phyloP scores from a whole-genome alignment of 2,113 vertebrate genomes.

The Diglossa brunneiventris region DNA sequence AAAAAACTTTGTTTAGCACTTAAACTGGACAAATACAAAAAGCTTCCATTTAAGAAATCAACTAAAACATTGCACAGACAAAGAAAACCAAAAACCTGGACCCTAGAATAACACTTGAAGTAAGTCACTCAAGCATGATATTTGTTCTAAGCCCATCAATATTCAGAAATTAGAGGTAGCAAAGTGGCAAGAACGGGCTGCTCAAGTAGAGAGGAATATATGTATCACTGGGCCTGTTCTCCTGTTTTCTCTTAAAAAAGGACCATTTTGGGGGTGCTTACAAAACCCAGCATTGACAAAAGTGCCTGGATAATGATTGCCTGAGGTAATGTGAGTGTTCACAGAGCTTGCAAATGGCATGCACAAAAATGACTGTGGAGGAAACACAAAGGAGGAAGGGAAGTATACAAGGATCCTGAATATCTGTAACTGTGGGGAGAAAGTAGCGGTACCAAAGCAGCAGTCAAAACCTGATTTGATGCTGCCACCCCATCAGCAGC shows the following conservation, averaged over 20 bases:
- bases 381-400: neutral
- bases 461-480: neutral
- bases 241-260: neutral
- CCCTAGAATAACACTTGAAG: neutral
- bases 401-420: neutral
- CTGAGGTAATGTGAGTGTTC: fast-evolving
- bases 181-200: neutral
- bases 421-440: neutral
- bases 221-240: neutral
- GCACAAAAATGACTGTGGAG: neutral
- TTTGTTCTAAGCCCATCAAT: neutral
- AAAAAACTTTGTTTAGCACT: neutral
- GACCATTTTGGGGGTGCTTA: neutral
- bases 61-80: neutral
- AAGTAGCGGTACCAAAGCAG: neutral
- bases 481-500: too few species aligned
- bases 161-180: neutral
- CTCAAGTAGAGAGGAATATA: neutral
- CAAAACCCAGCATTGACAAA: neutral
- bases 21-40: neutral
- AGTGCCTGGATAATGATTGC: neutral
- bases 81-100: neutral
- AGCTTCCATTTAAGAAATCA: neutral
- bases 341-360: neutral
- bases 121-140: neutral